Percentiles rank a stretch among this genome's conserved stretches.
Evolutionary conservation across 2,888 invertebrate species (phyloP).

Genomic region (Drosophila pseudotalamancana): DNA sequence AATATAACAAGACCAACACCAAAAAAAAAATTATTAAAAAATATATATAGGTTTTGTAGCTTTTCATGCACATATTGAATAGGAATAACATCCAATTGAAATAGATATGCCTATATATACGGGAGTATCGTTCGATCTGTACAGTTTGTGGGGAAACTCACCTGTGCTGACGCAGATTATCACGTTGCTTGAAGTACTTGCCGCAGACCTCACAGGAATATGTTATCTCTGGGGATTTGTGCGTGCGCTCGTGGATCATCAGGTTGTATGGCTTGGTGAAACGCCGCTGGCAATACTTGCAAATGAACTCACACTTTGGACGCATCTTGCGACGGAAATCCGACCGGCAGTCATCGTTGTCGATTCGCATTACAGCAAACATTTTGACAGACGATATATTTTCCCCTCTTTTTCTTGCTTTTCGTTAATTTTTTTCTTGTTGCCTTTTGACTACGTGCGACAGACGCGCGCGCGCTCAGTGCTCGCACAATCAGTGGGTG

Average conservation of each 20-base stretch:
- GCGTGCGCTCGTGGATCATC: constrained; percentile 99
- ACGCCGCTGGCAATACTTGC: constrained; percentile 98
- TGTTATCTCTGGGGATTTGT: constrained; percentile 97
- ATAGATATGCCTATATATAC: not conserved
- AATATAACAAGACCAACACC: constrained; percentile 47
- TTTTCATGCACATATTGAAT: constrained; percentile 44
- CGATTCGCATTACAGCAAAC: constrained; percentile 96
- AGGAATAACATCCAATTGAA: constrained; percentile 1
- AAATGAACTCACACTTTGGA: constrained; percentile 98
- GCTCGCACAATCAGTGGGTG: constrained; percentile 52
- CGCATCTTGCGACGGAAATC: constrained; percentile 95
- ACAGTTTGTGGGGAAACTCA: constrained; percentile 84
- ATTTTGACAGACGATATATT: constrained; percentile 86
- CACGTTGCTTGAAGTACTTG: constrained; percentile 98
- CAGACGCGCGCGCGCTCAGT: constrained; percentile 42
- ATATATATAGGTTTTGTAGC: not conserved
- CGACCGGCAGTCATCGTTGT: constrained; percentile 93
- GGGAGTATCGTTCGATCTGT: constrained; percentile 8
- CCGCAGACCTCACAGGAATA: constrained; percentile 99
- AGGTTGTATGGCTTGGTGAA: constrained; percentile 99
- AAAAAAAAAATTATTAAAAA: constrained; percentile 9
- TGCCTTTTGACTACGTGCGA: constrained; percentile 38
- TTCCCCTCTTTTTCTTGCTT: constrained; percentile 40
- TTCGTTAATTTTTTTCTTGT: constrained; percentile 1
- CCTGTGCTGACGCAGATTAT: constrained; percentile 98